A percentile compares a stretch with the other conserved stretches of the same genome.
Conservation (phyloP, 2,113 vertebrate species). For the Daboia siamensis region DNA sequence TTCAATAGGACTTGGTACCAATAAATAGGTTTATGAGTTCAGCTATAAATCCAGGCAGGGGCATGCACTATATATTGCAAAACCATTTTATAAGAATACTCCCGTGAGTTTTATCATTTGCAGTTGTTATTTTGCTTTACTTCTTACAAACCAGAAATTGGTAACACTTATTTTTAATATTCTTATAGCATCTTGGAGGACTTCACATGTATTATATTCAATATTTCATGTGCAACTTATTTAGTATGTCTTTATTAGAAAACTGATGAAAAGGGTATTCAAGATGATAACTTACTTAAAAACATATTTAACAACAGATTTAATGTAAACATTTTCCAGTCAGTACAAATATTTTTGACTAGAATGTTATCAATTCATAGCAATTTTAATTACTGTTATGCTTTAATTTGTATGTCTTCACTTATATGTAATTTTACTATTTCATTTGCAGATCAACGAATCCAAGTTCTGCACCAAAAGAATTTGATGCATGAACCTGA, state of each 20-base stretch:
- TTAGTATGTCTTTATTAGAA: neutral
- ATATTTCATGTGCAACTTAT: neutral
- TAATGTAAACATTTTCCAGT: neutral
- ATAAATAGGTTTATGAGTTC: neutral
- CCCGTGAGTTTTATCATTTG: neutral
- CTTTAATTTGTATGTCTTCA: neutral
- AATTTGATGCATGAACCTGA: slow-evolving; percentile 8
- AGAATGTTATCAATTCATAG: neutral
- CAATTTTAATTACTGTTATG: neutral
- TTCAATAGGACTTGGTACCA: neutral
- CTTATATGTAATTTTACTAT: neutral
- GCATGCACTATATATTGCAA: neutral
- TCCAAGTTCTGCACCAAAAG: slow-evolving; percentile 11
- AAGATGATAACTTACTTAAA: neutral
- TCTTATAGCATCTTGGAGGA: neutral
- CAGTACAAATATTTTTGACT: neutral
- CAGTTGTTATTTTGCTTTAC: neutral
- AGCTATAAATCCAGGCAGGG: neutral
- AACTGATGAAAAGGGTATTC: neutral
- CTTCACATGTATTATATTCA: neutral
- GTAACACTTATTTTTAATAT: neutral
- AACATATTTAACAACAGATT: neutral
- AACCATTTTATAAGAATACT: neutral
- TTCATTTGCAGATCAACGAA: slow-evolving; percentile 4
- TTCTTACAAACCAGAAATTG: neutral